phyloP scores from a whole-genome alignment of 2,113 vertebrate genomes.

The Sigmodon hispidus region DNA sequence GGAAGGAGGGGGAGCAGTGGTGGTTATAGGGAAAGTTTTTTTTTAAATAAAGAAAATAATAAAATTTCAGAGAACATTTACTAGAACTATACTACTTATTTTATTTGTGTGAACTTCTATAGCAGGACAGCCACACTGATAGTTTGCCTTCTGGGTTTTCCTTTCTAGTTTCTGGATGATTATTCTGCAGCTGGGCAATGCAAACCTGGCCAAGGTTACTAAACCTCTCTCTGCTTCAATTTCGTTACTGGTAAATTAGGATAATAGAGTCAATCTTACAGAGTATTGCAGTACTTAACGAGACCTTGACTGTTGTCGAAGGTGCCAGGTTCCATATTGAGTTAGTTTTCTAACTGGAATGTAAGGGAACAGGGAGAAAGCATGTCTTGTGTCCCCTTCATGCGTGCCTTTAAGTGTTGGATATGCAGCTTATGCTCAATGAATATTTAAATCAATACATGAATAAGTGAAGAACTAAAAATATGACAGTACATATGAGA shows the following conservation, averaged over 20 bases:
- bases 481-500: not conserved
- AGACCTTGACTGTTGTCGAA: not conserved
- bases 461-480: constrained; percentile 43
- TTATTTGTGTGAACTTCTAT: not conserved
- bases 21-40: too few relatives aligned
- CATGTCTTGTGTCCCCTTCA: not conserved
- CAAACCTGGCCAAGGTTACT: not conserved
- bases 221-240: not conserved
- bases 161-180: not conserved
- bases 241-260: not conserved
- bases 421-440: not conserved
- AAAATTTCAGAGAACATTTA: too few relatives aligned
- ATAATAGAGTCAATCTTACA: not conserved
- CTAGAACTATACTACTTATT: not conserved
- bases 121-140: not conserved
- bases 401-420: not conserved
- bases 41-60: too few relatives aligned
- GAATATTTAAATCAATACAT: constrained; percentile 44
- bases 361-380: not conserved
- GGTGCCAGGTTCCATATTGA: not conserved
- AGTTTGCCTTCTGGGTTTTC: not conserved
- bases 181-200: not conserved
- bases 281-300: not conserved
- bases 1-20: too few relatives aligned
- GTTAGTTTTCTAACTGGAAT: not conserved